Evolutionary conservation across 1,140 invertebrate genomes (phyloP), one percentile per base, ranked within the genome.

Genomic region (Ooceraea biroi): DNA sequence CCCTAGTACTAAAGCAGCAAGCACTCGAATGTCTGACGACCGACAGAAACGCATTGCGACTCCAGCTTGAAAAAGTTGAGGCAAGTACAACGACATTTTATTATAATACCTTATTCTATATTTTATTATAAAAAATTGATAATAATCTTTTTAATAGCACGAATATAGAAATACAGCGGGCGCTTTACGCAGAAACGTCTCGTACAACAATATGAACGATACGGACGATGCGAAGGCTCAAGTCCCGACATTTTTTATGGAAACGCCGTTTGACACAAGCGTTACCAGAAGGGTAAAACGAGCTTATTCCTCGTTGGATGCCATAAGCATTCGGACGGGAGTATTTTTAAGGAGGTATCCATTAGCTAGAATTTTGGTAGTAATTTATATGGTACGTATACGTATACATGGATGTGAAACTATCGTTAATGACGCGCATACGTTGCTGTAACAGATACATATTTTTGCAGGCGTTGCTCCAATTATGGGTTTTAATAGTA

Each of bases 291-390:
- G 96, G 87, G 97, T 98, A 3, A 98, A 98, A 93, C 95, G 96
- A 89, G 97, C 97, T 30, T 97, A 97, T 89, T 96, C 96, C 41
- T 95, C 95, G 50, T 94, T 98, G 17, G 97, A 98, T 94, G 95
- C 96, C 36, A 96, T 97, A 84, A 97, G 97, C 85, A 95, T 98
- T 63, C 95, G 97, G 74, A 95, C 97, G 25, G 97, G 97, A 19
- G 95, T 97, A 17, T 98, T 98, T 94, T 93, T 98, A 44, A 95
- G 97, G 78, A 94, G 97, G 83, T 97, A 98, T 95, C 97, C 97
- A 5, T 94, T 97, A 74, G 97, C 97, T 50, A 95, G 97, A 85
- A 96, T 98, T 69, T 96, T 97, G 93, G 96, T 98, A 12, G 95
- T 98, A 72, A 94, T 96, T 82, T 98, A 98, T 89, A 96, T 97